These are phyloP conservation scores for Chaenocephalus aceratus DNA, from an alignment of 2,113 vertebrate species.

Conservation along the genomic window DNA sequence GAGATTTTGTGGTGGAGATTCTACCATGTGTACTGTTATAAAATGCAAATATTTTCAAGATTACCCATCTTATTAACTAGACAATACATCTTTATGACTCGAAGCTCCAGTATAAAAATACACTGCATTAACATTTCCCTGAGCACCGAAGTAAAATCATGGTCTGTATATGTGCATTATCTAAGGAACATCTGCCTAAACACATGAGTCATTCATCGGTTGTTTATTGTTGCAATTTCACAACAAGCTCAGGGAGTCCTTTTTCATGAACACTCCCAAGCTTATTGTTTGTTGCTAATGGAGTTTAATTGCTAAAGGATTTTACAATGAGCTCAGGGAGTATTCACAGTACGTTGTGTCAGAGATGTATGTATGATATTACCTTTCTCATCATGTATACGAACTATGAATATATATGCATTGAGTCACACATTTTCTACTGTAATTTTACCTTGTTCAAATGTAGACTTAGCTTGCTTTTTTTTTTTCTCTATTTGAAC, in stretches of 20 bases:
- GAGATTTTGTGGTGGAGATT: not conserved
- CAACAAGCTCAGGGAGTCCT: not conserved
- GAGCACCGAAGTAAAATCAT: not conserved
- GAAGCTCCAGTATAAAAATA: not conserved
- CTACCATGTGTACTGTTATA: not conserved
- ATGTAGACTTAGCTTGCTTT: conserved; percentile 9
- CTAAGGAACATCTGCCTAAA: conserved; percentile 6
- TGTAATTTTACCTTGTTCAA: not conserved
- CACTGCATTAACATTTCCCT: not conserved
- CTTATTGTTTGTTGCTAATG: conserved; percentile 30
- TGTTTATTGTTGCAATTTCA: conserved; percentile 24
- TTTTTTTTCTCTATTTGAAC: conserved; percentile 22
- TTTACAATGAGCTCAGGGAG: conserved; percentile 31
- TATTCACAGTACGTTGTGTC: not conserved
- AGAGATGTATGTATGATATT: conserved; percentile 20
- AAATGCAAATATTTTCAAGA: conserved; percentile 5
- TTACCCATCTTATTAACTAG: conserved; percentile 13
- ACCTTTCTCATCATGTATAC: not conserved
- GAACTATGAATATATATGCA: not conserved
- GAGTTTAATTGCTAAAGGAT: conserved; percentile 32
- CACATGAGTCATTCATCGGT: not conserved
- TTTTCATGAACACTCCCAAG: conserved; percentile 19
- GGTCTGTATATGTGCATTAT: not conserved
- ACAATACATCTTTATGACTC: conserved; percentile 25
- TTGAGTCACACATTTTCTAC: not conserved